phyloP scores from a whole-genome alignment of 2,888 invertebrate species.

The Pseudanteris insignis region DNA sequence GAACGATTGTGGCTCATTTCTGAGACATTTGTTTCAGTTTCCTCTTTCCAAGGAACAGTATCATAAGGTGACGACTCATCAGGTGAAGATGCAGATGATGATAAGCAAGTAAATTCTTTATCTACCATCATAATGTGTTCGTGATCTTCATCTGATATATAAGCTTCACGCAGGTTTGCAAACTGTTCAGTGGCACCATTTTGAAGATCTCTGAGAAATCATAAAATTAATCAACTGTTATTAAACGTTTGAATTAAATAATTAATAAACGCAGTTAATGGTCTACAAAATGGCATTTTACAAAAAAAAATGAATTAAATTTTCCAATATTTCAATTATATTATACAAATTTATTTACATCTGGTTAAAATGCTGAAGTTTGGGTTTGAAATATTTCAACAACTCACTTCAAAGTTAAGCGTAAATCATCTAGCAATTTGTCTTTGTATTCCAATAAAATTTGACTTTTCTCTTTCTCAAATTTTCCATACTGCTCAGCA shows the following conservation, averaged over 20 bases:
- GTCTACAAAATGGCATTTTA: too few relatives aligned
- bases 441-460: slow-evolving; percentile 30
- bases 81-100: slow-evolving; percentile 18
- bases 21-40: slow-evolving; percentile 27
- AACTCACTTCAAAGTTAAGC: slow-evolving; percentile 22
- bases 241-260: too few relatives aligned
- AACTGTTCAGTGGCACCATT: slow-evolving; percentile 27
- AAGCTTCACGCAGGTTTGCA: slow-evolving; percentile 25
- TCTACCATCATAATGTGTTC: slow-evolving; percentile 27
- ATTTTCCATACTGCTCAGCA: slow-evolving; percentile 26
- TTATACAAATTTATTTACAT: too few relatives aligned
- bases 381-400: too few relatives aligned
- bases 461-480: slow-evolving; percentile 36
- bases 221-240: too few relatives aligned
- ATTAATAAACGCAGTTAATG: too few relatives aligned
- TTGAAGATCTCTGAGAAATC: slow-evolving; percentile 28
- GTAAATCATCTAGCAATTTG: slow-evolving; percentile 36
- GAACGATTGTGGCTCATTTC: slow-evolving; percentile 20
- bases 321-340: too few relatives aligned
- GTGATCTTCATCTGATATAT: slow-evolving; percentile 29
- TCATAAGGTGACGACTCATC: slow-evolving; percentile 13
- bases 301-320: too few relatives aligned
- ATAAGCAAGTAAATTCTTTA: slow-evolving; percentile 34
- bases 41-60: slow-evolving; percentile 21
- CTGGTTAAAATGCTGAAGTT: too few relatives aligned